A percentile compares a stretch with the other conserved stretches of the same genome.
Conservation (phyloP, 2,888 invertebrate genomes). For the Pristionchus exspectatus region DNA sequence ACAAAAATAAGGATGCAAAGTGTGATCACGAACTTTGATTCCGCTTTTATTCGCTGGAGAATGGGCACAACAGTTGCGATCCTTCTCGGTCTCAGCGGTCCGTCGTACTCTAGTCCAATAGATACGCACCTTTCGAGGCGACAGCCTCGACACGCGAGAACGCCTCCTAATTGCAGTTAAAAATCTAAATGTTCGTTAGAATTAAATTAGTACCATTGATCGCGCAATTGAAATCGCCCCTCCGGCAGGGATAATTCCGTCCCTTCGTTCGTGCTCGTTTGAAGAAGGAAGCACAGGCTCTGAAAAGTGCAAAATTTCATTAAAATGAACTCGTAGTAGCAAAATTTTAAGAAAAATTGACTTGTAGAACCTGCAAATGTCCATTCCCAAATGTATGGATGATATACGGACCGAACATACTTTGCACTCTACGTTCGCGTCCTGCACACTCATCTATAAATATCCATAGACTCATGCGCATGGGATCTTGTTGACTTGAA, state of each 20-base stretch:
- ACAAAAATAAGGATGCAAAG: no score
- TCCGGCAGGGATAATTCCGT: background rate
- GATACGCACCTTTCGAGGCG: background rate
- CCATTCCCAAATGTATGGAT: background rate
- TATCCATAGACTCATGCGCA: no score
- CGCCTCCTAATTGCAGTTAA: background rate
- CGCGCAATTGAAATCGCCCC: background rate
- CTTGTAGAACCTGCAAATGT: background rate
- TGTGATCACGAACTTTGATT: background rate
- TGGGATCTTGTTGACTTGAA: no score
- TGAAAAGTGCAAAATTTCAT: no score
- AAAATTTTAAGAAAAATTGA: background rate
- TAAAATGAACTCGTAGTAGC: no score
- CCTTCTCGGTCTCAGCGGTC: background rate
- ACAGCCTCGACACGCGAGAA: background rate
- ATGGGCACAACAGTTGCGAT: background rate
- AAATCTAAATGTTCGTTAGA: no score
- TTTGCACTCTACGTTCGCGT: no score
- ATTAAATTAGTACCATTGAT: background rate
- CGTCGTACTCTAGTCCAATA: background rate
- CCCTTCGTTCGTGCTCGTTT: background rate
- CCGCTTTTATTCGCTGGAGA: background rate
- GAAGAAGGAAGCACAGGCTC: background rate
- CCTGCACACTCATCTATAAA: no score
- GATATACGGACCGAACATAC: no score